Percentiles rank a stretch among this genome's conserved stretches.
Evolutionary conservation across 2,113 vertebrate species (phyloP).

Genomic region (Bujurquina vittata): DNA sequence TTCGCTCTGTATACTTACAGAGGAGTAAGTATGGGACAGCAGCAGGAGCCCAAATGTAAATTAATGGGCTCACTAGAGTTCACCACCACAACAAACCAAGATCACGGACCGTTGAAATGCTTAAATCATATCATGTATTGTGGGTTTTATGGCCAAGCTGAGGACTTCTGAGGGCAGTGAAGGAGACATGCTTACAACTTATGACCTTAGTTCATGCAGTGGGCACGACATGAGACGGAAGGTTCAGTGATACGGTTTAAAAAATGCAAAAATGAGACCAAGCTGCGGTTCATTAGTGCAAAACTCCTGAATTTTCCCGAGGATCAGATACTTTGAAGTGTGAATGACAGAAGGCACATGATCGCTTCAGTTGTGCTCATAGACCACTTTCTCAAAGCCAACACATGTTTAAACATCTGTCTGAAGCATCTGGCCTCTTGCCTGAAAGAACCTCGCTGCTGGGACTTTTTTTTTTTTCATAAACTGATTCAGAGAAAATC

Average conservation of each 20-base stretch:
- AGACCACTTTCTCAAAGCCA: not conserved
- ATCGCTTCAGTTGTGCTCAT: constrained; percentile 23
- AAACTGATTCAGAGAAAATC: not conserved
- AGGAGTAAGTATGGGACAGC: constrained; percentile 62
- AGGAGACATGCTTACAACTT: constrained; percentile 13
- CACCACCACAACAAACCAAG: constrained; percentile 63
- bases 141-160: constrained; percentile 38
- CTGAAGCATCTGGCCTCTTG: constrained; percentile 42
- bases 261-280: not conserved
- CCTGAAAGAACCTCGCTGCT: not conserved
- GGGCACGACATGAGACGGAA: not conserved
- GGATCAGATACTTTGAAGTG: constrained; percentile 5
- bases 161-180: constrained; percentile 14
- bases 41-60: constrained; percentile 65
- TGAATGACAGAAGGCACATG: constrained; percentile 2
- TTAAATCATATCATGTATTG: constrained; percentile 47
- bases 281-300: not conserved
- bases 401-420: constrained; percentile 56
- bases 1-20: constrained; percentile 71
- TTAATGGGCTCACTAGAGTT: constrained; percentile 72
- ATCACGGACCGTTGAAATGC: constrained; percentile 49
- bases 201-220: constrained; percentile 12
- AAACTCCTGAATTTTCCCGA: not conserved
- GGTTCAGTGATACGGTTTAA: not conserved
- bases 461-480: not conserved